Percentiles rank a stretch among this genome's conserved stretches.
Evolutionary conservation across 2,888 invertebrate genomes (phyloP).

Genomic region (Volucella inflata): DNA sequence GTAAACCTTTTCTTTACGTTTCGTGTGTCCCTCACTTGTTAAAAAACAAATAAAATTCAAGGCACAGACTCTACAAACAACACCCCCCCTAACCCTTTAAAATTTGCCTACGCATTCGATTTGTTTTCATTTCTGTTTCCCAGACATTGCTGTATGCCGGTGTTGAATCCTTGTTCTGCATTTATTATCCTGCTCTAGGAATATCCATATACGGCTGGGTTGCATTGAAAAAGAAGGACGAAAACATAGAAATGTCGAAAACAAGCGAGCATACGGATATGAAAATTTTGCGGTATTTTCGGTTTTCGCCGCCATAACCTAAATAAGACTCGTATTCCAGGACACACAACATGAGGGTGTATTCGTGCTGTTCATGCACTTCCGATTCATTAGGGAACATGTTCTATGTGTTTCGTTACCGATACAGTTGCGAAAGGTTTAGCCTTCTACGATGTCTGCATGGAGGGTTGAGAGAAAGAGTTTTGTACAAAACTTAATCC

Average conservation of each 20-base stretch:
- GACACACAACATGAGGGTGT: slow-evolving; percentile 26
- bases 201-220: not conserved
- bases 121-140: slow-evolving; percentile 44
- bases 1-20: slow-evolving; percentile 48
- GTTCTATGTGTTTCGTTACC: not conserved
- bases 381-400: slow-evolving; percentile 3
- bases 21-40: not conserved
- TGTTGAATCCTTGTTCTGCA: slow-evolving; percentile 43
- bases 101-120: slow-evolving; percentile 48
- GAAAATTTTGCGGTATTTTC: slow-evolving; percentile 64
- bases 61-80: not conserved
- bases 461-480: not conserved
- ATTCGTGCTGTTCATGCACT: slow-evolving; percentile 13
- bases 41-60: slow-evolving; percentile 14
- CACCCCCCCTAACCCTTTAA: not conserved
- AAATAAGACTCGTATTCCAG: slow-evolving; percentile 25
- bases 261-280: slow-evolving; percentile 48
- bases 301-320: slow-evolving; percentile 37
- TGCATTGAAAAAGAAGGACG: slow-evolving; percentile 17
- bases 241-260: not conserved
- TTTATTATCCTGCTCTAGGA: slow-evolving; percentile 43
- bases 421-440: slow-evolving; percentile 30
- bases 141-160: no score
- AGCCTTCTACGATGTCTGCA: not conserved
- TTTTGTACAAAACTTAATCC: slow-evolving; percentile 55